Percentiles rank a stretch among this genome's conserved stretches.
Conservation (phyloP, 2,888 invertebrate genomes). For the Biston betularia region DNA sequence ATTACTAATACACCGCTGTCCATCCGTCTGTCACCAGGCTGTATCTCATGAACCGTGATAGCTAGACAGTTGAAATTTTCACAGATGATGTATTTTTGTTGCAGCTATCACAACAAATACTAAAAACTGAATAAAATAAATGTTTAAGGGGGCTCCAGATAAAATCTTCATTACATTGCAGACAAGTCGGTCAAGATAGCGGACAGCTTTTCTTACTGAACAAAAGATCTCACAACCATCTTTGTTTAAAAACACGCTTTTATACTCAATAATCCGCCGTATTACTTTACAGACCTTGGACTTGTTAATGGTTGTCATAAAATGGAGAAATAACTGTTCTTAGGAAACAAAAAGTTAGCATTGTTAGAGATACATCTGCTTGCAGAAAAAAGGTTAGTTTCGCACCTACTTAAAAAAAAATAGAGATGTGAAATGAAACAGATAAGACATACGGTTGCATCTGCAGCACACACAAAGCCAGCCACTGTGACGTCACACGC, state of each 20-base stretch:
- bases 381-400: constrained; percentile 20
- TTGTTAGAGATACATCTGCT: constrained; percentile 43
- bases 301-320: constrained; percentile 12
- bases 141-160: no score
- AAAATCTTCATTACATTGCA: neutral
- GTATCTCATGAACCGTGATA: no score
- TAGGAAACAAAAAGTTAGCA: constrained; percentile 19
- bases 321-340: constrained; percentile 28
- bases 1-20: no score
- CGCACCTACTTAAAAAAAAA: constrained; percentile 58
- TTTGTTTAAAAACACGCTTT: constrained; percentile 27
- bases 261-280: constrained; percentile 15
- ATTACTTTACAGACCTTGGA: constrained; percentile 22
- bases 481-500: constrained; percentile 39
- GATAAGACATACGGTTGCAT: constrained; percentile 47
- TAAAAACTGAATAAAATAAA: no score
- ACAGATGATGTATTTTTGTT: neutral
- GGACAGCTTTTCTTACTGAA: constrained; percentile 6
- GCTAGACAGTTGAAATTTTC: no score
- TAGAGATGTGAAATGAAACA: constrained; percentile 28
- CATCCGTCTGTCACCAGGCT: no score
- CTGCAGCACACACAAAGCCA: constrained; percentile 47
- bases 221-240: constrained; percentile 32
- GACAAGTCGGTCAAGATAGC: constrained; percentile 27
- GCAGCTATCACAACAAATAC: no score